Conservation (phyloP, 2,113 vertebrate species). For the Diadophis punctatus region DNA sequence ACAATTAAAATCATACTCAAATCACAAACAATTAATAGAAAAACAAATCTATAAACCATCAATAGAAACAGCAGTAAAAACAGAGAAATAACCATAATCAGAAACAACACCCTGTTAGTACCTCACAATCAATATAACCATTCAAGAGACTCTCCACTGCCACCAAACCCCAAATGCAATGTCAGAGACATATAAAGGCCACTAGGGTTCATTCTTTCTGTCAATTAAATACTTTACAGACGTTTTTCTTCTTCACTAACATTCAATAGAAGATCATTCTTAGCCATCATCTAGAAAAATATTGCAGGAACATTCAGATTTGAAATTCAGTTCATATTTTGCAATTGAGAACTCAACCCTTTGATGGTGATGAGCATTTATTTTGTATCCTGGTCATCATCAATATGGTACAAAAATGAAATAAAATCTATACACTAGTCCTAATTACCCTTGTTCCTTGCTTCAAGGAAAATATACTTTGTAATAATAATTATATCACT, state of each 20-base stretch:
- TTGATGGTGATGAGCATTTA: constrained; percentile 52
- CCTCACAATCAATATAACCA: neutral
- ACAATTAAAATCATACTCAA: neutral
- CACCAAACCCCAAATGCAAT: neutral
- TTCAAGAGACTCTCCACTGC: neutral
- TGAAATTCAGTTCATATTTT: constrained; percentile 51
- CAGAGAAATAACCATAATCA: neutral
- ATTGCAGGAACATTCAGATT: constrained; percentile 50
- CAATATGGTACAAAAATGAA: constrained; percentile 56
- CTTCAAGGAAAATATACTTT: constrained; percentile 48
- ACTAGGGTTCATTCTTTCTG: constrained; percentile 43
- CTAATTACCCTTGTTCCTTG: constrained; percentile 63
- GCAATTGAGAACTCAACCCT: constrained; percentile 50
- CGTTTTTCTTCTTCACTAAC: constrained; percentile 51
- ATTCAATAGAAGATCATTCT: constrained; percentile 55
- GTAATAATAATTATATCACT: constrained; percentile 22
- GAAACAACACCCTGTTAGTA: neutral
- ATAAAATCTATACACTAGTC: constrained; percentile 46
- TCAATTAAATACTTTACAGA: constrained; percentile 53
- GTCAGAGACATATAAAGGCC: neutral
- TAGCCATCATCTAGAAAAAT: constrained; percentile 55
- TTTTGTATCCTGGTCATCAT: constrained; percentile 59
- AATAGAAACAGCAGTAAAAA: neutral
- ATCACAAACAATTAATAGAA: neutral
- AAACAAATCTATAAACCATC: neutral